Percentiles rank a stretch among this genome's conserved stretches.
These are phyloP conservation scores for Campopleginae sp. DNA, from an alignment of 2,888 invertebrate species.

Conservation along the genomic window DNA sequence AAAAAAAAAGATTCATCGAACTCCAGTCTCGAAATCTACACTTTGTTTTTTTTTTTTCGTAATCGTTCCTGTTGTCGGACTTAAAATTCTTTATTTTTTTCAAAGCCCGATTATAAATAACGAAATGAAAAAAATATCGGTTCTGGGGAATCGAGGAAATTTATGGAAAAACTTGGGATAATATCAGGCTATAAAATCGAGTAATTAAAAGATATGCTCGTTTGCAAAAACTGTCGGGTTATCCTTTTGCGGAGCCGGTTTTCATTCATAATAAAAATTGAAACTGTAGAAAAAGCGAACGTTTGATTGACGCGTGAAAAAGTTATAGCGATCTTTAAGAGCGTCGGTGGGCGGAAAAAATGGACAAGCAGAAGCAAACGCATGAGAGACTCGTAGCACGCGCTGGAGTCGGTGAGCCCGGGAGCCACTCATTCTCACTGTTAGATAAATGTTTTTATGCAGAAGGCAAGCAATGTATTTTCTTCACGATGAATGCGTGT, in stretches of 20 bases:
- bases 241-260: background rate
- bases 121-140: background rate
- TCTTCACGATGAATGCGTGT: constrained; percentile 25
- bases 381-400: constrained; percentile 18
- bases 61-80: background rate
- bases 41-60: background rate
- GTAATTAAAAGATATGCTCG: background rate
- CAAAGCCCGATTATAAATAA: background rate
- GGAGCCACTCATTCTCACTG: constrained; percentile 42
- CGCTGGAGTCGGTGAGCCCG: constrained; percentile 28
- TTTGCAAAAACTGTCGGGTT: background rate
- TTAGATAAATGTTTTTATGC: constrained; percentile 44
- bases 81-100: background rate
- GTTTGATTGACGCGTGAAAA: constrained; percentile 51
- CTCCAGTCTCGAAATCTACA: constrained; percentile 1
- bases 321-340: constrained; percentile 28
- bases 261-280: background rate
- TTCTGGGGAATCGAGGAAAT: background rate
- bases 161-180: background rate
- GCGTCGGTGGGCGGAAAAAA: constrained; percentile 12
- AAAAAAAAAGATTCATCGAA: constrained; percentile 28
- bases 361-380: background rate
- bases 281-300: constrained; percentile 20
- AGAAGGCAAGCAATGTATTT: constrained; percentile 26
- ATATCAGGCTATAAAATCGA: background rate